Conservation (phyloP, 1,140 invertebrate species). For the Dinoponera quadriceps region DNA sequence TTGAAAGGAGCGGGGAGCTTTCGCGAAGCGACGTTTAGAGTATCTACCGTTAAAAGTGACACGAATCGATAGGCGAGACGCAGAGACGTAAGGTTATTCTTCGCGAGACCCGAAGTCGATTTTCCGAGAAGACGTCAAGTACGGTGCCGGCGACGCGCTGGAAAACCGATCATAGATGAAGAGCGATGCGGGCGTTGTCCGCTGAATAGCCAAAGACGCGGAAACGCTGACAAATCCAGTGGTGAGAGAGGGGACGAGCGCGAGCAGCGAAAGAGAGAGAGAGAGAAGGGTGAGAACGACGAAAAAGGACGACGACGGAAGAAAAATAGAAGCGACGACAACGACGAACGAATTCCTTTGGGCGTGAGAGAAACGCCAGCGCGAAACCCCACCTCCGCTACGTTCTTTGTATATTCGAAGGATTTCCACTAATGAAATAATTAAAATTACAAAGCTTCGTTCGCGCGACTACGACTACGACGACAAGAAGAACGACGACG, state of each 20-base stretch:
- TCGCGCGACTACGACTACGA: constrained; percentile 26
- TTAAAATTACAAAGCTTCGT: constrained; percentile 80
- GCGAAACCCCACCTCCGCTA: constrained; percentile 45
- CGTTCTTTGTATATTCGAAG: constrained; percentile 73
- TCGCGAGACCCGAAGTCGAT: neutral
- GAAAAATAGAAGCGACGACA: constrained; percentile 70
- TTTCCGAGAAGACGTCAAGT: constrained; percentile 43
- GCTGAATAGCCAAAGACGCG: constrained; percentile 40
- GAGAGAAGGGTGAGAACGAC: neutral
- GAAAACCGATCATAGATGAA: constrained; percentile 49
- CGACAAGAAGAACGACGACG: constrained; percentile 22
- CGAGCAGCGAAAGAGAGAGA: neutral
- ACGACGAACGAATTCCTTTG: constrained; percentile 63
- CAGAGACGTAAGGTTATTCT: neutral
- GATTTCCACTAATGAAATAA: constrained; percentile 80
- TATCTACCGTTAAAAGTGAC: neutral
- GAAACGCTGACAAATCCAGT: constrained; percentile 58
- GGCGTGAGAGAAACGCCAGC: constrained; percentile 48
- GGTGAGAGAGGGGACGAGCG: constrained; percentile 20
- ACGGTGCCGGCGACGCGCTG: neutral
- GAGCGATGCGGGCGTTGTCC: constrained; percentile 5
- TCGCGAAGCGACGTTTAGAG: neutral
- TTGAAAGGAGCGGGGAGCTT: neutral
- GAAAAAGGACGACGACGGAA: constrained; percentile 44
- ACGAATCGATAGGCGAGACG: neutral